Evolutionary conservation across 2,113 vertebrate genomes (phyloP), one percentile per base, ranked within the genome.

Genomic region (Sitta europaea): DNA sequence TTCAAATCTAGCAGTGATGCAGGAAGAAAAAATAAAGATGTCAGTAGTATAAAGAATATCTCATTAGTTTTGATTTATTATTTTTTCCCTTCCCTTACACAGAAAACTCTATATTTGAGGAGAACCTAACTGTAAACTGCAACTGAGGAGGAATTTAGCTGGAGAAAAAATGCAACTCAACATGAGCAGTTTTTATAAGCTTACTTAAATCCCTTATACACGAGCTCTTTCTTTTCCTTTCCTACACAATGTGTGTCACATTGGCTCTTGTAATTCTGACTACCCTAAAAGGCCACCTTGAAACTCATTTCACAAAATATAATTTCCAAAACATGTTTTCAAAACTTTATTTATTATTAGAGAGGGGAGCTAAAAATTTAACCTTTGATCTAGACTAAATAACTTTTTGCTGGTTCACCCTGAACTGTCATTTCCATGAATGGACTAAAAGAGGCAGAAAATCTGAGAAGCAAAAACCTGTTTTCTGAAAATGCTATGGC

Each of bases 1-100:
- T 93, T 95, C 72, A 91, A 88, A 92, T 29, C 16, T 48, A 80
- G 66, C 45, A 80, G 47, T 88, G 88, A 88, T 3, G 5, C 57
- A 80, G 59, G 71, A 87, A 79, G 55, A 29, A 88, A 94, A 90
- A 85, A 82, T 91, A 47, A 90, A 87, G 73, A 80, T 1, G 0
- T 85, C 85, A 92, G 63, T 88, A 80, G 36, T 63, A 87, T 77
- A 77, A 90, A 91, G 87, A 91, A 88, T 85, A 90, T 38, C 66
- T 95, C 35, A 78, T 94, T 84, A 91, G 87, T 51, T 93, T 83
- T 93, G 66, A 86, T 96, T 94, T 96, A 95, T 92, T 94, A 66
- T 73, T 83, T 91, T 92, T 80, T 33, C 63, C n/a, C 20, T 79
- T 92, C 33, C 58, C 35, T 93, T 55, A 40, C 51, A 88, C 48